phyloP scores from a whole-genome alignment of 2,113 vertebrate genomes.

The Polyodon spathula region DNA sequence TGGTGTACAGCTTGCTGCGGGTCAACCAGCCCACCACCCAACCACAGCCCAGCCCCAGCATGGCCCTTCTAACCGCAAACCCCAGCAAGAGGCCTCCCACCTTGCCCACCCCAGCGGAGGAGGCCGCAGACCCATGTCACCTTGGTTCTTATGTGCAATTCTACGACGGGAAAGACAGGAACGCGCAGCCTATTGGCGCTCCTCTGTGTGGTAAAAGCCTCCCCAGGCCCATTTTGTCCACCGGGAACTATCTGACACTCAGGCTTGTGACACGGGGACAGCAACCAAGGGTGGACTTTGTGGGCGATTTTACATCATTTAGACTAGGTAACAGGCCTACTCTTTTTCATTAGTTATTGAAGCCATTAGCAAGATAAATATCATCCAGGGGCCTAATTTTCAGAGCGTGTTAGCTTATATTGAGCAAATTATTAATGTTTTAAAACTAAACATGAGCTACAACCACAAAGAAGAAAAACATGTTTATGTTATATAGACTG shows the following conservation, averaged over 20 bases:
- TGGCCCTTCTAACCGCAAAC: too few species aligned
- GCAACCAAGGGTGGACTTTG: slow-evolving; percentile 75
- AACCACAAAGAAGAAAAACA: too few species aligned
- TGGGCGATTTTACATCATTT: slow-evolving; percentile 76
- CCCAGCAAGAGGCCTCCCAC: too few species aligned
- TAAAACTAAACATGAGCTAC: too few species aligned
- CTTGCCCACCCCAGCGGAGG: slow-evolving; percentile 38
- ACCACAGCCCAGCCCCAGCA: slow-evolving; percentile 37
- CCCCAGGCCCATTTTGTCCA: slow-evolving; percentile 55
- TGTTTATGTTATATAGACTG: too few species aligned
- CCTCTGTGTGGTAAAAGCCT: slow-evolving; percentile 68
- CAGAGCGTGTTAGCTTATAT: too few species aligned
- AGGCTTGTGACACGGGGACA: slow-evolving; percentile 72
- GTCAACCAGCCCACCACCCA: slow-evolving; percentile 28
- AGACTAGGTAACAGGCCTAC: slow-evolving; percentile 53
- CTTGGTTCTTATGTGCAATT: slow-evolving; percentile 74
- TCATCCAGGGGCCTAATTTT: too few species aligned
- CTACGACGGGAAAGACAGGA: slow-evolving; percentile 59
- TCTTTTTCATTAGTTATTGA: background rate
- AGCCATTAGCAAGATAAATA: too few species aligned
- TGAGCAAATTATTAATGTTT: too few species aligned
- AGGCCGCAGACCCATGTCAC: slow-evolving; percentile 46
- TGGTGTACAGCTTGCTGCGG: slow-evolving; percentile 71
- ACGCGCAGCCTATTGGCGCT: slow-evolving; percentile 43
- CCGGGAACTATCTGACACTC: slow-evolving; percentile 62